Evolutionary conservation across 2,888 invertebrate species (phyloP), one percentile per base, ranked within the genome.

Genomic region (Macroteleia sp.): DNA sequence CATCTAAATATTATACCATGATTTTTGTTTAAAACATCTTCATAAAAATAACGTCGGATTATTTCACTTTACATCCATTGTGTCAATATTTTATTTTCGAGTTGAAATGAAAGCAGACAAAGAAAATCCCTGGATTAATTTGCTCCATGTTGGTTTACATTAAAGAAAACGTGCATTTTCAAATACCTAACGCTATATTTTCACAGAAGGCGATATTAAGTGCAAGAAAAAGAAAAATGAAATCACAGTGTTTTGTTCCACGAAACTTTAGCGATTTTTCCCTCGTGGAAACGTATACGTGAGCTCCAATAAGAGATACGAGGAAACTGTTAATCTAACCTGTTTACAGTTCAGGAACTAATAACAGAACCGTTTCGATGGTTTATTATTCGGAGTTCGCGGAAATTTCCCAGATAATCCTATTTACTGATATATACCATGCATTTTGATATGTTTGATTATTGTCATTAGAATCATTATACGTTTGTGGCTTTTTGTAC

Each of bases 261-360:
- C 14, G 50, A 12, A 48, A 41, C 19, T 62, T 50, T 14, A 12
- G 28, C 48, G n/a, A 48, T 46, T 10, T 34, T 20, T 32, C 14
- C 16, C 46, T 39, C 28, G 19, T 32, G 12, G 17, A 36, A 28
- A 41, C 12, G 1, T 19, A 16, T 44, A 62, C 41, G 50, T 16
- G 50, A 62, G n/a, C n/a, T 41, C 30, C 19, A 32, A 62, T 41
- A 6, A 36, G 14, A 50, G 62, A 62, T 50, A 41, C 41, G 22
- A 0, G 16, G 50, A 50, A 50, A 50, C 30, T 8, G 62, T 50
- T 50, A 41, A 62, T 62, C 50, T 20, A 32, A 41, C 30, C 32
- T 62, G 50, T 62, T 62, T 62, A 48, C 48, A 46, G 22, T 30
- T 36, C n/a, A 9, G 36, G 46, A 25, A 46, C 32, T 25, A 59